Evolutionary conservation across 2,888 invertebrate genomes (phyloP).

Genomic region (Rhodophaea formosa): DNA sequence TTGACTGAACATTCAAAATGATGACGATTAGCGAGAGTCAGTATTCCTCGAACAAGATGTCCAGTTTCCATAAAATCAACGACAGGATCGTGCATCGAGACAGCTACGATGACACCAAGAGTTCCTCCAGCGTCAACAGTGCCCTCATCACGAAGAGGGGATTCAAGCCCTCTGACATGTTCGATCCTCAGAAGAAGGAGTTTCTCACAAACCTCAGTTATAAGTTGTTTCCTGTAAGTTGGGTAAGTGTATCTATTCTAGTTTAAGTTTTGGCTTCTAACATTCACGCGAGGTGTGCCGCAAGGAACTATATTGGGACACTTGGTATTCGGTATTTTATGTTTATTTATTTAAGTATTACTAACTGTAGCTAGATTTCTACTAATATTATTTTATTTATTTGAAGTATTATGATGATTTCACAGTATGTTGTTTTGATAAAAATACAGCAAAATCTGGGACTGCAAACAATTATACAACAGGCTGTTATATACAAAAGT

Average conservation of each 20-base stretch:
- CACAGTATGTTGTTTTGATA: not conserved
- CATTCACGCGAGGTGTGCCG: constrained; percentile 42
- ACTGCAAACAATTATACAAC: not conserved
- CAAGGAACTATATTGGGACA: constrained; percentile 45
- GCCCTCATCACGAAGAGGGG: constrained; percentile 87
- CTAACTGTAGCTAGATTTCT: constrained; percentile 16
- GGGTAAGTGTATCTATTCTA: constrained; percentile 82
- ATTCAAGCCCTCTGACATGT: constrained; percentile 92
- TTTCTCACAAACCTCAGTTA: constrained; percentile 90
- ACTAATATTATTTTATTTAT: constrained; percentile 1
- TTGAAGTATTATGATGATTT: not conserved
- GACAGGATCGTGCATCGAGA: constrained; percentile 71
- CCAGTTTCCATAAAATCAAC: constrained; percentile 74
- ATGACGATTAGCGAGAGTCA: constrained; percentile 80
- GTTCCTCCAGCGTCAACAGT: constrained; percentile 77
- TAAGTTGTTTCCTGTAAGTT: constrained; percentile 90
- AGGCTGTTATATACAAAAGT: too few relatives aligned
- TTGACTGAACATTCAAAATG: constrained; percentile 51
- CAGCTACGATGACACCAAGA: constrained; percentile 73
- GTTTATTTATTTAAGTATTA: constrained; percentile 28
- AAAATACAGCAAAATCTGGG: not conserved
- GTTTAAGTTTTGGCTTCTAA: constrained; percentile 55
- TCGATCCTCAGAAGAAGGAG: constrained; percentile 89
- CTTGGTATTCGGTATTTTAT: constrained; percentile 37
- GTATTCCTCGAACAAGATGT: constrained; percentile 76